Evolutionary conservation across 2,113 vertebrate genomes (phyloP).

Genomic region (Anolis sagrei): DNA sequence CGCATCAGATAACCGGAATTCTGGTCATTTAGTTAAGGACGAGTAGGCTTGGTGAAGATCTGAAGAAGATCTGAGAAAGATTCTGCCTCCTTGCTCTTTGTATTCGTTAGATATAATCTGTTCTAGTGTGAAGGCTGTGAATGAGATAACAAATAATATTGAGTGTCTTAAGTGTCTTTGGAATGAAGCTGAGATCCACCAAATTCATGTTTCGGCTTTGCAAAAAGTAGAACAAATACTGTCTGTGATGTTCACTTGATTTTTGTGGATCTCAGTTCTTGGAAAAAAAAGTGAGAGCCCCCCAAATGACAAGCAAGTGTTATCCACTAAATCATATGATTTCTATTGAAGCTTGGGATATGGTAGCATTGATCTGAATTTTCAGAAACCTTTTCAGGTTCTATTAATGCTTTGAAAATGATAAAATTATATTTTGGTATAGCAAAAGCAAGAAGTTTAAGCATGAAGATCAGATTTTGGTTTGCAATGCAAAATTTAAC

Average conservation of each 20-base stretch:
- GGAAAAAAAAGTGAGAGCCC: background rate
- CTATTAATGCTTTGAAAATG: background rate
- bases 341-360: background rate
- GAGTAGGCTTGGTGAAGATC: background rate
- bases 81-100: background rate
- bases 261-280: slow-evolving; percentile 22
- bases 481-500: background rate
- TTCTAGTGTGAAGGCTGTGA: no score
- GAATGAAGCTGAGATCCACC: background rate
- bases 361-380: background rate
- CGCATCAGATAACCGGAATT: background rate
- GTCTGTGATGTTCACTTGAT: slow-evolving; percentile 10
- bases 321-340: background rate
- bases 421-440: background rate
- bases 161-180: background rate
- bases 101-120: slow-evolving; percentile 2
- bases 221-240: slow-evolving; percentile 13
- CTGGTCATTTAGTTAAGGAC: background rate
- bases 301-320: no score
- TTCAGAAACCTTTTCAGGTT: background rate
- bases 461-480: background rate
- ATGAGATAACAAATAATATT: no score
- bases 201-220: slow-evolving; percentile 2
- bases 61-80: slow-evolving; percentile 6
- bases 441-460: background rate